Evolutionary conservation across 2,888 invertebrate species (phyloP), one percentile per base, ranked within the genome.

Genomic region (Digitonthophagus gazella): DNA sequence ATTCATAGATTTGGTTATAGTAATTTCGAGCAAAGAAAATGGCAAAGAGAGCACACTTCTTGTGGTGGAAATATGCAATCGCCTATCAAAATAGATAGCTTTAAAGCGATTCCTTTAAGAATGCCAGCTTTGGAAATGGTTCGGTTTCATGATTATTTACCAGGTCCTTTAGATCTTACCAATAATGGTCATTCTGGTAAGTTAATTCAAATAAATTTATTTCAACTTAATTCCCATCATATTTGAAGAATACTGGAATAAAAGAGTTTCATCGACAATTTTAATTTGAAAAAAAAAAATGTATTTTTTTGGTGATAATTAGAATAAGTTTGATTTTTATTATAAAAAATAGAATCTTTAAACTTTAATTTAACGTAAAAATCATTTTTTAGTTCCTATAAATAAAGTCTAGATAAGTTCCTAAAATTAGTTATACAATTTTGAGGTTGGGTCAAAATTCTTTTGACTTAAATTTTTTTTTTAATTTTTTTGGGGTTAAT

Each of bases 151-250:
- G 88, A 91, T 81, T 85, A 87, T 8, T 81, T 91, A 64, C 87
- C 89, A 3, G 86, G 86, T 64, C 89, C 90, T 2, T 81, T 91
- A 20, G 85, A 85, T 64, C 83, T 89, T 71, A 85, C 85, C 61
- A 92, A 92, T 76, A 91, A 89, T 76, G 91, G 91, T 2, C 90
- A 91, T 80, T 90, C 91, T 76, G 91, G 91, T 88, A 81, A 75
- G 69, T 28, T 15, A 54, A 66, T 58, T n/a, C 15, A 44, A n/a
- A 18, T 56, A 5, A 54, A 54, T 1, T n/a, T n/a, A 14, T 54
- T n/a, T 54, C 14, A 54, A 1, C 14, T n/a, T 54, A n/a, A 54
- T 54, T n/a, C 54, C 54, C 54, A 54, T 11, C 14, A 54, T 54
- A 54, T 1, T 54, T 54, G 11, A n/a, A 54, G 11, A 54, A 54